Evolutionary conservation across 2,113 vertebrate genomes (phyloP), one percentile per base, ranked within the genome.

Genomic region (Thalassarche chlororhynchos): DNA sequence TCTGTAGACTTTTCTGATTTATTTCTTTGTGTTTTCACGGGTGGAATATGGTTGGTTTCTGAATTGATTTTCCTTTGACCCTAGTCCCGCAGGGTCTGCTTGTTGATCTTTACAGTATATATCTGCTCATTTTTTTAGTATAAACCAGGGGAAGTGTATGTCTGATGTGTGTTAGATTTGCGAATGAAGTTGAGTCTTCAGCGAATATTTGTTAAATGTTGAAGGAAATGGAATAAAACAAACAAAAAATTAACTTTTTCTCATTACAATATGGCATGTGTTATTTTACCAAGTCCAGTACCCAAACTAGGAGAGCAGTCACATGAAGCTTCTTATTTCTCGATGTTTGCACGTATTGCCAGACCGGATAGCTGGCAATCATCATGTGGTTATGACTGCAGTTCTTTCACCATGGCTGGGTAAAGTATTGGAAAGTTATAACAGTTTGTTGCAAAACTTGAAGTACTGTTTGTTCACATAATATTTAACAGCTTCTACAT

Each of bases 61-160:
- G 69, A 82, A 87, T 78, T 92, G 77, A 78, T 95, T 89, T 95
- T 93, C 72, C 47, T 69, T 89, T 92, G 61, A 71, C 69, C 57
- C 17, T 60, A 61, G 25, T 85, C 82, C 65, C 92, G 72, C 57
- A 82, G 47, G 19, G 25, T 81, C 80, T 92, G 25, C 74, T 79
- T 68, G 83, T 87, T 90, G 77, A 46, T 93, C 79, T 95, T 81
- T 70, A 38, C 55, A 74, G 44, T 52, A 12, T 51, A 5, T 89
- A 32, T 87, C 68, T 89, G 52, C 36, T 91, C 75, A 17, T 69
- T 89, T 90, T 92, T 88, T 79, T 44, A 8, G 18, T 84, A 42
- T 52, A 87, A 93, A 51, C 70, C 31, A 28, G 19, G 5, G 61
- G 32, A 77, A 71, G 26, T 4, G 1, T 51, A 9, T 62, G 64